Percentiles rank a stretch among this genome's conserved stretches.
These are phyloP conservation scores for Xestoiulus laeticollis DNA, from an alignment of 2,888 invertebrate species.

Conservation along the genomic window DNA sequence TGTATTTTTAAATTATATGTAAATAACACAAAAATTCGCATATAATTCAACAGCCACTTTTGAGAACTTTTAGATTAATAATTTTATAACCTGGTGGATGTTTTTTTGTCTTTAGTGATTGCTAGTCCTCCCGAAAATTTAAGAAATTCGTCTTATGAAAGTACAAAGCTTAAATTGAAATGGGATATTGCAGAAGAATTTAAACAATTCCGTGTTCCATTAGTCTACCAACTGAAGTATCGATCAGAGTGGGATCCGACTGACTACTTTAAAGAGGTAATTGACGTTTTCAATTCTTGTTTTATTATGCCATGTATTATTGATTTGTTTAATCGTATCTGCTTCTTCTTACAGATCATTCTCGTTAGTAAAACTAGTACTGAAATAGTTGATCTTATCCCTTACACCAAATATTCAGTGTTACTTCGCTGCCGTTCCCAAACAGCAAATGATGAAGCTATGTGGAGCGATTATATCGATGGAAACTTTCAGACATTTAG, in stretches of 20 bases:
- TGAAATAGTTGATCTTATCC: not conserved
- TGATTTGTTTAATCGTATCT: not conserved
- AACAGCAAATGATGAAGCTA: not conserved
- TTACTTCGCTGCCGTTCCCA: not conserved
- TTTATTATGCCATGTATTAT: not conserved
- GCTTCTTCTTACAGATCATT: not conserved
- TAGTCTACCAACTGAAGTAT: conserved; percentile 1
- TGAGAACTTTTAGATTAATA: too few species aligned
- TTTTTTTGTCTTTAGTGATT: not conserved
- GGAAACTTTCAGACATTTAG: not conserved
- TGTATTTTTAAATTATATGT: too few species aligned
- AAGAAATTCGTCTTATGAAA: not conserved
- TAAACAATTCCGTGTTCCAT: not conserved
- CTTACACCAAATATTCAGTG: not conserved
- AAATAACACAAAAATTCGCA: too few species aligned
- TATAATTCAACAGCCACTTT: too few species aligned
- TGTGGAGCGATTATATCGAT: not conserved
- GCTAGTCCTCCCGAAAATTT: not conserved
- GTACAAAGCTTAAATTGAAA: not conserved
- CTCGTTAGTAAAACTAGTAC: not conserved
- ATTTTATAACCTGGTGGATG: not conserved
- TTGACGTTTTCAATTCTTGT: not conserved
- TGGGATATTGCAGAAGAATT: not conserved
- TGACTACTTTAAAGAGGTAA: not conserved
- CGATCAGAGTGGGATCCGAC: not conserved